A percentile compares a stretch with the other conserved stretches of the same genome.
Evolutionary conservation across 2,888 invertebrate genomes (phyloP).

Genomic region (Acronicta alni): DNA sequence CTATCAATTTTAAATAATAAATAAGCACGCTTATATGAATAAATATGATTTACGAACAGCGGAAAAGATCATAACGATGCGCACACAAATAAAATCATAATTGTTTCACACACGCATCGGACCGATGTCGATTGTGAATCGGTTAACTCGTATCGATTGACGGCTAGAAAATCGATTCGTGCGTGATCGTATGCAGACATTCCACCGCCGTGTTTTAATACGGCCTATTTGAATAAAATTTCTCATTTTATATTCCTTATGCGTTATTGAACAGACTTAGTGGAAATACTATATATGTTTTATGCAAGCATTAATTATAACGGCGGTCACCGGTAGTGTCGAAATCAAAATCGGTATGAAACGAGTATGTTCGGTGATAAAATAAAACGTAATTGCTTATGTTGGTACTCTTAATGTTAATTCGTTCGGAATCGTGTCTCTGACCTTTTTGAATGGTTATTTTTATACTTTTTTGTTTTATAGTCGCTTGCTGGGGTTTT

Average conservation of each 20-base stretch:
- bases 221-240: conserved; percentile 59
- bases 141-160: conserved; percentile 78
- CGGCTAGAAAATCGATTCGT: conserved; percentile 82
- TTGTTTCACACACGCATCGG: conserved; percentile 62
- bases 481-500: conserved; percentile 8
- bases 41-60: conserved; percentile 1
- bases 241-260: conserved; percentile 56
- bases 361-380: conserved; percentile 38
- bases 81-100: conserved; percentile 54
- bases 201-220: conserved; percentile 53
- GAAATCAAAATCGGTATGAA: conserved; percentile 45
- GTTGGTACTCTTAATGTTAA: conserved; percentile 44
- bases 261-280: conserved; percentile 51
- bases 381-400: conserved; percentile 50
- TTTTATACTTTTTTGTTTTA: conserved; percentile 34
- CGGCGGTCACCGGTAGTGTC: conserved; percentile 39
- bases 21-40: neutral
- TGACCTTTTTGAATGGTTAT: conserved; percentile 50
- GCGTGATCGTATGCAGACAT: conserved; percentile 67
- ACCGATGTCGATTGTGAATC: conserved; percentile 73
- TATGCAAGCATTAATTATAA: conserved; percentile 50
- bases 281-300: conserved; percentile 57
- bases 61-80: conserved; percentile 33
- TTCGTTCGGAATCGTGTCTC: conserved; percentile 44
- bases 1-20: neutral